These are phyloP conservation scores for Sturnira hondurensis DNA, from an alignment of 2,113 vertebrate genomes.

Conservation along the genomic window DNA sequence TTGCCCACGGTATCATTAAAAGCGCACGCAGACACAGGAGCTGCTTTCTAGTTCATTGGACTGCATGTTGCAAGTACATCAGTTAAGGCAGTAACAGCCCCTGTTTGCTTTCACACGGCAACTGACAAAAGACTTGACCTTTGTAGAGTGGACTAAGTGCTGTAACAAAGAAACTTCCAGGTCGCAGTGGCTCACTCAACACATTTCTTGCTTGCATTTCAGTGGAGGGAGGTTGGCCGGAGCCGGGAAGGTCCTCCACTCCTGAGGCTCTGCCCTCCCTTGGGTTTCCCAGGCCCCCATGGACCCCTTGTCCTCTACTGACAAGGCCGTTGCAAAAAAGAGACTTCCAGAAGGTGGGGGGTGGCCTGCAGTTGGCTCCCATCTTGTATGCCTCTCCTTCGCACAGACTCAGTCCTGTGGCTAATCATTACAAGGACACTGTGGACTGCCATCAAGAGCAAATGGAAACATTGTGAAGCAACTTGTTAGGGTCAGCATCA, in stretches of 20 bases:
- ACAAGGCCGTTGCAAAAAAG: not conserved
- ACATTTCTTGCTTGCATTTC: too few relatives aligned
- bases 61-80: not conserved
- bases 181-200: not conserved
- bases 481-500: too few relatives aligned
- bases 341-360: rapidly evolving
- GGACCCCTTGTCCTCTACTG: not conserved
- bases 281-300: not conserved
- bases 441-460: not conserved
- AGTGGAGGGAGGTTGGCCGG: too few relatives aligned
- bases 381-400: rapidly evolving
- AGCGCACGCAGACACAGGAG: conserved; percentile 17
- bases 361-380: rapidly evolving
- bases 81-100: not conserved
- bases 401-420: rapidly evolving
- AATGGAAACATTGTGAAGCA: not conserved
- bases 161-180: not conserved
- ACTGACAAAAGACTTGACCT: not conserved
- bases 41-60: conserved; percentile 23
- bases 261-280: not conserved
- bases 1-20: conserved; percentile 30
- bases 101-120: not conserved
- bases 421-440: too few relatives aligned
- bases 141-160: not conserved
- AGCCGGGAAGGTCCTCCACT: rapidly evolving